Conservation (phyloP, 2,113 vertebrate genomes). For the Sylvia atricapilla region DNA sequence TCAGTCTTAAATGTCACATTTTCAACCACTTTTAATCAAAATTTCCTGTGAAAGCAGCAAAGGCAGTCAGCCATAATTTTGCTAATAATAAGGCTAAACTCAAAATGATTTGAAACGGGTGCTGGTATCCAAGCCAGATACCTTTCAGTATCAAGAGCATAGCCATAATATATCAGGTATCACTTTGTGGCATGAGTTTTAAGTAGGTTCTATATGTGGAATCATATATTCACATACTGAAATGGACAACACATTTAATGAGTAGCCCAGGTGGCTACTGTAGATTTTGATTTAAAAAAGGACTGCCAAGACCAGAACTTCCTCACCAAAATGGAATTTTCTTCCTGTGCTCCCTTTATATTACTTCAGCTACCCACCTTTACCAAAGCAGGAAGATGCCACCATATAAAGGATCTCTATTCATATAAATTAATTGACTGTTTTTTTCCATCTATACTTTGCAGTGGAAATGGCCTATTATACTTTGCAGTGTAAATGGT, state of each 20-base stretch:
- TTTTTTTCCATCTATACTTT: not conserved
- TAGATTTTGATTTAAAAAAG: not conserved
- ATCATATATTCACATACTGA: not conserved
- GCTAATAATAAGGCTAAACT: not conserved
- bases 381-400: not conserved
- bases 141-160: not conserved
- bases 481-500: not conserved
- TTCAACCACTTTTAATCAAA: not conserved
- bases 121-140: not conserved
- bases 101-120: not conserved
- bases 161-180: constrained; percentile 18
- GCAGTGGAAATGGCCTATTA: not conserved
- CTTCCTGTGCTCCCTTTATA: not conserved
- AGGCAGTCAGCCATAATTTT: not conserved
- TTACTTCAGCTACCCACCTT: not conserved
- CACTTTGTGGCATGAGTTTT: not conserved
- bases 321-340: constrained; percentile 5
- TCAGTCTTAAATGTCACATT: not conserved
- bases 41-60: not conserved
- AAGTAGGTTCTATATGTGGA: not conserved
- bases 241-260: not conserved
- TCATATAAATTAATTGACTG: not conserved
- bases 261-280: constrained; percentile 35
- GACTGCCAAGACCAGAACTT: not conserved
- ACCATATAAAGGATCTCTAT: not conserved